phyloP scores from a whole-genome alignment of 2,888 invertebrate species.

The Oscheius sp. region DNA sequence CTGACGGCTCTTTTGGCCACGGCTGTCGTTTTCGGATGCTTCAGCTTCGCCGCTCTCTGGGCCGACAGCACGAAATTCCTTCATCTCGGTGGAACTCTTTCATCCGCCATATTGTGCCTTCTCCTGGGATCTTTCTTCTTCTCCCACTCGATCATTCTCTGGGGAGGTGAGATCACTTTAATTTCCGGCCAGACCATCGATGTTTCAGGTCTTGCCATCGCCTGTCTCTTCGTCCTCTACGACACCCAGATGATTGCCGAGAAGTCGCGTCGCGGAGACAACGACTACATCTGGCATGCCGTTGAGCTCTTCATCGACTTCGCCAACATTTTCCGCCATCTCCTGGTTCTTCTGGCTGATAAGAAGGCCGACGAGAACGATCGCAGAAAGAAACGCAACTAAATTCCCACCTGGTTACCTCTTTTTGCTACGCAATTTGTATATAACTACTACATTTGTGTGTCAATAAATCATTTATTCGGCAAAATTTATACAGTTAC shows the following conservation, averaged over 20 bases:
- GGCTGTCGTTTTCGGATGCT: slow-evolving; percentile 88
- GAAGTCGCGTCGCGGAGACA: slow-evolving; percentile 56
- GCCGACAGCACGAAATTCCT: slow-evolving; percentile 87
- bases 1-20: slow-evolving; percentile 65
- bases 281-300: slow-evolving; percentile 83
- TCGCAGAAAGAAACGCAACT: slow-evolving; percentile 26
- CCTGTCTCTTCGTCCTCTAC: slow-evolving; percentile 94
- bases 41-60: slow-evolving; percentile 87
- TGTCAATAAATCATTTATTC: slow-evolving; percentile 5
- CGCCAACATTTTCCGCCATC: slow-evolving; percentile 91
- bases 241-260: slow-evolving; percentile 86
- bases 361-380: slow-evolving; percentile 45
- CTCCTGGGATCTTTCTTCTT: slow-evolving; percentile 40
- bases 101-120: slow-evolving; percentile 40
- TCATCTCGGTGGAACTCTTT: slow-evolving; percentile 82
- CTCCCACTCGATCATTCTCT: slow-evolving; percentile 37
- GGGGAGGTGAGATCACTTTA: slow-evolving; percentile 29
- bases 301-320: slow-evolving; percentile 94
- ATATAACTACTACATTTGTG: slow-evolving; percentile 5
- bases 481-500: slow-evolving; percentile 1
- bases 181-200: slow-evolving; percentile 73
- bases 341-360: slow-evolving; percentile 88
- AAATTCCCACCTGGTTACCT: neutral
- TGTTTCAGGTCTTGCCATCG: slow-evolving; percentile 87
- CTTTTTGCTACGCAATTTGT: slow-evolving; percentile 3